Base-by-base conservation (phyloP, 2,888 invertebrate genomes). In the Tetanocera ferruginea region DNA sequence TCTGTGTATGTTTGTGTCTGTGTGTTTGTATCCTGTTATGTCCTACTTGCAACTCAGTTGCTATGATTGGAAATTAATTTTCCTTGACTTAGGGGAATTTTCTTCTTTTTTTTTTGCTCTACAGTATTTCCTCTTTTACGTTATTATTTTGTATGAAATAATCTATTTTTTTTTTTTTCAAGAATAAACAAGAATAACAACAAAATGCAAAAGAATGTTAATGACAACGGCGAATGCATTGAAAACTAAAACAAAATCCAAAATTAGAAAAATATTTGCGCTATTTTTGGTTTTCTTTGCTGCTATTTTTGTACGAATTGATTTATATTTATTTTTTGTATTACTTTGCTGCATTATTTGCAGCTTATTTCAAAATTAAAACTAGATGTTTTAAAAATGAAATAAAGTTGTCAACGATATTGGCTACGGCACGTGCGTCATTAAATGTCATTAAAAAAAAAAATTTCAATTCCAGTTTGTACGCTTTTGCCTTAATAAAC, bases 11-110 rank as follows among this genome's bases (percentile, higher is more conserved):
- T 71, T 23, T 66, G 17, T 66, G 37, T 37, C 37, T 37, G 9
- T 37, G 43, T 43, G 11, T 43, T 43, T 43, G 14, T 11, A 43
- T 43, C 43, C 43, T 43, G 43, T 43, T 37, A 8, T 37, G 28
- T 37, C 43, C 37, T 67, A 67, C 37, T 67, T 67, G 67, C 23
- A 67, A 66, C 34, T 66, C 43, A 67, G 31, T 67, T 34, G 37
- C 43, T 14, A 31, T 67, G 67, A 67, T 67, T 67, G 67, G 67
- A 67, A 67, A 37, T 67, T 37, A 67, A 67, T 34, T 34, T 67
- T n/a, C 19, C 37, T 67, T 25, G 3, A 23, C 5, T 60, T 43
- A 43, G 43, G 43, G 43, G 9, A 43, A 43, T 1, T 60, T 4
- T 28, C n/a, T 57, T 25, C 6, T 60, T 1, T 25, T 14, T 19